These are phyloP conservation scores for Gymnoscopelus microlampas DNA, from an alignment of 2,797 vertebrate genomes.

Conservation along the genomic window DNA sequence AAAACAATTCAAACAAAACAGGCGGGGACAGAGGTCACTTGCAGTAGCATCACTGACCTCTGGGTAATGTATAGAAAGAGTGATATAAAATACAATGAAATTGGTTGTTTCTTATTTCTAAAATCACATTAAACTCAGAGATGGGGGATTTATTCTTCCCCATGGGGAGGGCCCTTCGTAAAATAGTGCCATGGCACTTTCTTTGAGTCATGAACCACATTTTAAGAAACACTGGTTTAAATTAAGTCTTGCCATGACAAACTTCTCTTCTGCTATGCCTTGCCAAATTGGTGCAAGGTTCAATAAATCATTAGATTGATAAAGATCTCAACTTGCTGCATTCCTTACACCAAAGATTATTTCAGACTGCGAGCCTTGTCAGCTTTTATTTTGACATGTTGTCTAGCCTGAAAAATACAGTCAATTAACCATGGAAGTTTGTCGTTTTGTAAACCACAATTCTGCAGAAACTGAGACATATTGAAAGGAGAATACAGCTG, in stretches of 20 bases:
- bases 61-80: neutral
- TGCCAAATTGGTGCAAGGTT: neutral
- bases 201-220: constrained; percentile 1
- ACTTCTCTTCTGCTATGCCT: constrained; percentile 27
- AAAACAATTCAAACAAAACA: neutral
- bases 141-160: too few relatives aligned
- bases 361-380: constrained; percentile 45
- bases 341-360: constrained; percentile 15
- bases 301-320: too few relatives aligned
- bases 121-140: constrained; percentile 2
- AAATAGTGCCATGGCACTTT: neutral
- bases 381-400: constrained; percentile 35
- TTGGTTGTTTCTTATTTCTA: neutral
- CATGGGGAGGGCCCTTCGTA: too few relatives aligned
- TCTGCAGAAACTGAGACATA: too few relatives aligned
- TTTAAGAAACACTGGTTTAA: constrained; percentile 54
- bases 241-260: constrained; percentile 17
- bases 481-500: too few relatives aligned
- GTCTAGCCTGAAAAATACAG: constrained; percentile 36
- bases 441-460: constrained; percentile 11
- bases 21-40: neutral
- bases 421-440: constrained; percentile 54
- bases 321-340: too few relatives aligned
- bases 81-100: too few relatives aligned
- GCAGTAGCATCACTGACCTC: neutral